Evolutionary conservation across 2,888 invertebrate genomes (phyloP), one percentile per base, ranked within the genome.

Genomic region (Polia nebulosa): DNA sequence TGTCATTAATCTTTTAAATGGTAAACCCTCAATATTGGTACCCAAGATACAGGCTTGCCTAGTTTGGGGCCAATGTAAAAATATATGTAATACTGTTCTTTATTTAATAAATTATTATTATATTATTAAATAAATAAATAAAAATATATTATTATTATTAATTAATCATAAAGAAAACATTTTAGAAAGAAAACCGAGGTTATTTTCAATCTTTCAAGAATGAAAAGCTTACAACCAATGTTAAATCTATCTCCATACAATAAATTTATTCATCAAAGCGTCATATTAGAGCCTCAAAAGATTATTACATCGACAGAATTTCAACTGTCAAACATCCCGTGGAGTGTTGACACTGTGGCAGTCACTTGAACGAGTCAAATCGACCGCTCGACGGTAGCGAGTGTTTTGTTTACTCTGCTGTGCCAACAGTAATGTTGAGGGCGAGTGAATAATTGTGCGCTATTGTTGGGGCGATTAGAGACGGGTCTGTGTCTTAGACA

Each of bases 401-500:
- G 86, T 92, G 93, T 92, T 93, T 87, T 93, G 92, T 93, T 88
- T 92, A 89, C 86, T 88, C 91, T 90, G 89, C 93, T 91, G 88
- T 88, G 85, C 88, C 89, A 93, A 93, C 90, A 93, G 52, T 32
- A 64, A 79, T 63, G 82, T 82, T 76, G 75, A 88, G 88, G 85
- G 89, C 88, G 85, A 88, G 84, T 86, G 87, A 87, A 92, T 92
- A 88, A 92, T 91, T 91, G 89, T 91, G 84, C 70, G 79, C 85
- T 75, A 85, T 89, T 91, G 89, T 89, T 88, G 75, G 80, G 78
- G 65, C 82, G 85, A 78, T 75, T 79, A 78, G 79, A 76, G 77
- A 87, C 85, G 88, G 78, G 84, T n/a, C n/a, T n/a, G 32, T 57
- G 27, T 36, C 17, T 17, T 34, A 36, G 27, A 34, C 34, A 49